These are phyloP conservation scores for Perdita meconis DNA, from an alignment of 2,888 invertebrate species.

Conservation along the genomic window DNA sequence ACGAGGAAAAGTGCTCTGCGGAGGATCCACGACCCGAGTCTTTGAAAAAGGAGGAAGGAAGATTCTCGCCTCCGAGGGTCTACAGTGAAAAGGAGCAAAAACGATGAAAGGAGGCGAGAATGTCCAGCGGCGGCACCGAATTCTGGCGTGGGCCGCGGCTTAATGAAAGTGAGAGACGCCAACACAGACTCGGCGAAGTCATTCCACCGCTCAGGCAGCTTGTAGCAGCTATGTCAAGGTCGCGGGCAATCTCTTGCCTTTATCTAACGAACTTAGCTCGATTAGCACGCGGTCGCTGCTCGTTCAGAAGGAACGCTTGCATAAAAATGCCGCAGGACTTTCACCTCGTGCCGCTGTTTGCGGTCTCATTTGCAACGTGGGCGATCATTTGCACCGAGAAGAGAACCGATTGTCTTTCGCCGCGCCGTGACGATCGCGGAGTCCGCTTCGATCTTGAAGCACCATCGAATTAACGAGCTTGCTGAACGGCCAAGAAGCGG, in stretches of 20 bases:
- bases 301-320: slow-evolving; percentile 22
- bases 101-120: slow-evolving; percentile 1
- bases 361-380: not conserved
- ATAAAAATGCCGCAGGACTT: slow-evolving; percentile 28
- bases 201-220: slow-evolving; percentile 31
- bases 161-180: slow-evolving; percentile 21
- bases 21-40: too few species aligned
- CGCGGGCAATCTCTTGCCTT: slow-evolving; percentile 26
- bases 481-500: slow-evolving; percentile 1
- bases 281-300: slow-evolving; percentile 22
- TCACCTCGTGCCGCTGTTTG: slow-evolving; percentile 11
- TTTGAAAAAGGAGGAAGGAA: too few species aligned
- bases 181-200: slow-evolving; percentile 25
- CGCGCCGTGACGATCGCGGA: not conserved
- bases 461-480: slow-evolving; percentile 24
- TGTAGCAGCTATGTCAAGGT: slow-evolving; percentile 46
- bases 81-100: not conserved
- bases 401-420: not conserved
- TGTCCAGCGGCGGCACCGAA: slow-evolving; percentile 8
- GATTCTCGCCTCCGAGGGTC: too few species aligned
- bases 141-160: slow-evolving; percentile 21
- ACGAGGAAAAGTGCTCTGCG: not conserved
- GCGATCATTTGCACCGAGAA: not conserved
- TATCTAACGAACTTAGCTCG: slow-evolving; percentile 43
- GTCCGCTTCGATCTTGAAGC: not conserved